phyloP scores from a whole-genome alignment of 1,140 invertebrate genomes.

The Drosophila albomicans region DNA sequence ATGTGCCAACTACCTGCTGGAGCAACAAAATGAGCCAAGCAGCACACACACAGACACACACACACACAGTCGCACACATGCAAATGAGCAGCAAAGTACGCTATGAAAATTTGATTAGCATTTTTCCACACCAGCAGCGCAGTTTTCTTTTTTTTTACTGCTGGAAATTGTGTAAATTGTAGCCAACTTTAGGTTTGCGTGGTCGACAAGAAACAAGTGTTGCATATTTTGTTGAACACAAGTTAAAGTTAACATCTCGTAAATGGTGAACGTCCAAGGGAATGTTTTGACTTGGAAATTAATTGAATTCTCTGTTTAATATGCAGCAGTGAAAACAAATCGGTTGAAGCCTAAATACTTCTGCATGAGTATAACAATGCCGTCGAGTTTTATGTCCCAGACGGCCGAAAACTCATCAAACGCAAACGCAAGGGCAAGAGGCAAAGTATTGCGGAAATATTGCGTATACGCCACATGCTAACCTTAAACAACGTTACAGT shows the following conservation, averaged over 20 bases:
- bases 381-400: neutral
- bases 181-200: conserved; percentile 7
- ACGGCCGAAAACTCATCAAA: conserved; percentile 22
- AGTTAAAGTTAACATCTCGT: conserved; percentile 18
- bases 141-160: conserved; percentile 4
- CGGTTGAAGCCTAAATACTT: conserved; percentile 3
- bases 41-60: neutral
- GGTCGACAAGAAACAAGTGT: conserved; percentile 12
- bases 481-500: conserved; percentile 25
- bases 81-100: conserved; percentile 74
- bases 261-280: neutral
- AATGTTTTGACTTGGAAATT: conserved; percentile 17
- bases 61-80: conserved; percentile 33
- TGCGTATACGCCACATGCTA: conserved; percentile 65
- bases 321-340: conserved; percentile 7
- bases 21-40: neutral
- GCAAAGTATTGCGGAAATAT: conserved; percentile 46
- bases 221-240: conserved; percentile 29
- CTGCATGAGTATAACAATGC: neutral
- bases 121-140: conserved; percentile 38
- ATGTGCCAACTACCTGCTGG: conserved; percentile 15
- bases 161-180: conserved; percentile 46
- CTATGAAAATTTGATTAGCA: conserved; percentile 74
- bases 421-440: neutral
- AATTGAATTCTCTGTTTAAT: conserved; percentile 17